Evolutionary conservation across 1,140 invertebrate genomes (phyloP).

Genomic region (Pseudomyrmex pallidus): DNA sequence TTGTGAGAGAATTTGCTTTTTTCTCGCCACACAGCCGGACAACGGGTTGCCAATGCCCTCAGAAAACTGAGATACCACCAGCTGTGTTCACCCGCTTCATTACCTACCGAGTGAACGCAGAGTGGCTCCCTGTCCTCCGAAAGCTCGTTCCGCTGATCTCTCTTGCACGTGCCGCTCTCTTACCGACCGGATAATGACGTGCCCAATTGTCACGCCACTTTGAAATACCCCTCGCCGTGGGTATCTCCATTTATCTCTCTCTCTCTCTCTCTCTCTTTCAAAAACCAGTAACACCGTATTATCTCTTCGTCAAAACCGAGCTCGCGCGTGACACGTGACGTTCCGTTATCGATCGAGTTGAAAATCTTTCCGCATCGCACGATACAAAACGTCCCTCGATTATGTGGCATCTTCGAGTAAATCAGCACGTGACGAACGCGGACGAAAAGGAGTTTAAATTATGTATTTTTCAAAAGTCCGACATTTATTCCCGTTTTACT

Average conservation of each 20-base stretch:
- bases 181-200: slow-evolving; percentile 64
- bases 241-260: neutral
- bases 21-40: slow-evolving; percentile 36
- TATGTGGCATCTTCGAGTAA: neutral
- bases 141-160: slow-evolving; percentile 70
- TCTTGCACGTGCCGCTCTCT: slow-evolving; percentile 35
- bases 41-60: slow-evolving; percentile 77
- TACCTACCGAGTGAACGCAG: slow-evolving; percentile 94
- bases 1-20: neutral
- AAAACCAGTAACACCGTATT: neutral
- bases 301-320: neutral
- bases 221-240: too few species aligned
- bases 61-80: slow-evolving; percentile 98
- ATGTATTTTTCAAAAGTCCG: too few species aligned
- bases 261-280: too few species aligned
- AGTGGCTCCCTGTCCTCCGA: slow-evolving; percentile 93
- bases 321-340: neutral
- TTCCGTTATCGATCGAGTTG: slow-evolving; percentile 32
- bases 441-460: too few species aligned
- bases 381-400: too few species aligned
- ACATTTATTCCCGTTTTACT: too few species aligned
- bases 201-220: slow-evolving; percentile 20
- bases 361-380: neutral
- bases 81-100: slow-evolving; percentile 96
- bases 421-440: too few species aligned